Percentiles rank a stretch among this genome's conserved stretches.
These are phyloP conservation scores for Pollenia griseotomentosa DNA, from an alignment of 2,888 invertebrate genomes.

Conservation along the genomic window DNA sequence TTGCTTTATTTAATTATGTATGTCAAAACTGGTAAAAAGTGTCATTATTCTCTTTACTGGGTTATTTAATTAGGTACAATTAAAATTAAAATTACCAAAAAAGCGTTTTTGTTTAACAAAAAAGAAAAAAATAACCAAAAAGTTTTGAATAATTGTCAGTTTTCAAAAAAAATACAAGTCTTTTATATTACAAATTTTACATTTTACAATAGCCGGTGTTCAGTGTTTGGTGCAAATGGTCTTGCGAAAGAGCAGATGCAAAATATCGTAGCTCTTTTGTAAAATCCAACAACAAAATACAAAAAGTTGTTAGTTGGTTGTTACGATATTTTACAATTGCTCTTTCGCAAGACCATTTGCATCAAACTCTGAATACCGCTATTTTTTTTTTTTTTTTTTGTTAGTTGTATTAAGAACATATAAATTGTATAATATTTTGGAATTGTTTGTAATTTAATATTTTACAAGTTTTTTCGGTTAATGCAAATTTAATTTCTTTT, in stretches of 20 bases:
- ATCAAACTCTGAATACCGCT: too few relatives aligned
- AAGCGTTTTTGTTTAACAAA: background rate
- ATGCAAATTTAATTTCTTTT: slow-evolving; percentile 20
- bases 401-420: too few relatives aligned
- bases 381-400: too few relatives aligned
- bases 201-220: background rate
- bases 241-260: too few relatives aligned
- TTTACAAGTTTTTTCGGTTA: background rate
- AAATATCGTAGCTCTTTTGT: too few relatives aligned
- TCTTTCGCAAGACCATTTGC: too few relatives aligned
- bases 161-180: background rate
- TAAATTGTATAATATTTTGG: background rate
- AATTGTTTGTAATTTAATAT: background rate
- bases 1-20: too few relatives aligned
- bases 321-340: too few relatives aligned
- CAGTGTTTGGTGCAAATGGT: too few relatives aligned
- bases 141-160: background rate
- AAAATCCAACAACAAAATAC: too few relatives aligned
- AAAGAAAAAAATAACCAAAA: background rate
- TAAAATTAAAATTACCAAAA: background rate
- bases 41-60: slow-evolving; percentile 7
- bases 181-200: background rate
- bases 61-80: background rate
- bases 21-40: background rate
- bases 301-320: too few relatives aligned